Percentiles rank a stretch among this genome's conserved stretches.
Evolutionary conservation across 2,797 vertebrate species (phyloP).

Genomic region (Coreius guichenoti): DNA sequence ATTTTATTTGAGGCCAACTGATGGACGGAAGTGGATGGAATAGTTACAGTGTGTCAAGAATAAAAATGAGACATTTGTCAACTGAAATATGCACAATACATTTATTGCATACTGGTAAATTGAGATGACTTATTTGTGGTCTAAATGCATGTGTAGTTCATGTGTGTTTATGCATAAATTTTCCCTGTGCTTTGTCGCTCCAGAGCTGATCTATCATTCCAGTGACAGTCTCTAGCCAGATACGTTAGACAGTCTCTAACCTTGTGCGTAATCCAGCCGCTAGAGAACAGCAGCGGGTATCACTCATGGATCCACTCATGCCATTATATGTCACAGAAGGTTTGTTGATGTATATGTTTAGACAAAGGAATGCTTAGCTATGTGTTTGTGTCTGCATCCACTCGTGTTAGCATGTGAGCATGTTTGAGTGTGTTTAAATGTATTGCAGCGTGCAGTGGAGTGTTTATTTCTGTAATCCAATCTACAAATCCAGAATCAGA

Average conservation of each 20-base stretch:
- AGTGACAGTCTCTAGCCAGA: constrained; percentile 2
- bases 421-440: constrained; percentile 1
- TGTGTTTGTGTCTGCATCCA: constrained; percentile 1
- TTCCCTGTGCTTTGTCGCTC: constrained; percentile 60
- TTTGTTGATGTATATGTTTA: constrained; percentile 19
- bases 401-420: not conserved
- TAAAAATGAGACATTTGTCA: not conserved
- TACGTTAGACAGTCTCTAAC: not conserved
- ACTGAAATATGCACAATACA: not conserved
- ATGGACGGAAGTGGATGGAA: not conserved
- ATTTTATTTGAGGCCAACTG: not conserved
- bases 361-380: not conserved
- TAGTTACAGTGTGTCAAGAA: not conserved
- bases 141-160: not conserved
- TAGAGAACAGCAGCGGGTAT: not conserved
- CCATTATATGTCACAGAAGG: constrained; percentile 15
- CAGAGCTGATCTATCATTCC: constrained; percentile 65
- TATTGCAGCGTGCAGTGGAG: not conserved
- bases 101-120: not conserved
- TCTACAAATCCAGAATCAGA: constrained; percentile 1
- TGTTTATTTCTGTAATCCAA: constrained; percentile 15
- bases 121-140: not conserved
- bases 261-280: not conserved
- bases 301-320: constrained; percentile 9
- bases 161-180: constrained; percentile 54